Conservation (phyloP, 1,140 invertebrate genomes). For the Nephotettix cincticeps region DNA sequence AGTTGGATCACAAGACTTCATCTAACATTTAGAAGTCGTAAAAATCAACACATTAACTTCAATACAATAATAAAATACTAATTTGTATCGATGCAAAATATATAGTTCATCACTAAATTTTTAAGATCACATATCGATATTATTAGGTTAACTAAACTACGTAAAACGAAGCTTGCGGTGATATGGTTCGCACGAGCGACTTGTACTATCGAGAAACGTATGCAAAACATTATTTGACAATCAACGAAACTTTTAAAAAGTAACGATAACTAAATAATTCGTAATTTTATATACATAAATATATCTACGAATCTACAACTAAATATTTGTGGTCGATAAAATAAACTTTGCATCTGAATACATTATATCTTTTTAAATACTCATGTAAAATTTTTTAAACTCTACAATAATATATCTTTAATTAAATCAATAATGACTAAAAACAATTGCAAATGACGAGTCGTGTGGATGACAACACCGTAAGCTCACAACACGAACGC, state of each 20-base stretch:
- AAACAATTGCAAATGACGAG: constrained; percentile 25
- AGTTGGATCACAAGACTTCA: constrained; percentile 22
- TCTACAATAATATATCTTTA: constrained; percentile 26
- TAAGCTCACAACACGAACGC: constrained; percentile 28
- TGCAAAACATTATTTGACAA: constrained; percentile 11
- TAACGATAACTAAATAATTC: constrained; percentile 19
- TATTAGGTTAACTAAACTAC: constrained; percentile 24
- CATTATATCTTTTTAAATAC: constrained; percentile 27
- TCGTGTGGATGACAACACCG: constrained; percentile 16
- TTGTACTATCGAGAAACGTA: constrained; percentile 23
- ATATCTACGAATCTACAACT: constrained; percentile 23
- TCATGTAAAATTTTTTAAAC: constrained; percentile 23
- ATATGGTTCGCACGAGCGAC: constrained; percentile 22
- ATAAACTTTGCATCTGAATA: constrained; percentile 21
- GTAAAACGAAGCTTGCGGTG: constrained; percentile 21
- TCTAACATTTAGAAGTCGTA: constrained; percentile 17
- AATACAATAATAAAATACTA: constrained; percentile 29
- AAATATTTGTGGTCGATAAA: constrained; percentile 30
- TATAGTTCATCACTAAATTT: constrained; percentile 23
- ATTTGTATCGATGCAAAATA: constrained; percentile 24
- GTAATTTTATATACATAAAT: constrained; percentile 24
- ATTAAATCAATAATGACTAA: constrained; percentile 27
- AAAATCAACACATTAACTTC: constrained; percentile 14
- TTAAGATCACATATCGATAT: constrained; percentile 23
- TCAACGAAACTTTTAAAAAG: constrained; percentile 8